These are phyloP conservation scores for Ptyas mucosa DNA, from an alignment of 2,113 vertebrate species.

Conservation along the genomic window DNA sequence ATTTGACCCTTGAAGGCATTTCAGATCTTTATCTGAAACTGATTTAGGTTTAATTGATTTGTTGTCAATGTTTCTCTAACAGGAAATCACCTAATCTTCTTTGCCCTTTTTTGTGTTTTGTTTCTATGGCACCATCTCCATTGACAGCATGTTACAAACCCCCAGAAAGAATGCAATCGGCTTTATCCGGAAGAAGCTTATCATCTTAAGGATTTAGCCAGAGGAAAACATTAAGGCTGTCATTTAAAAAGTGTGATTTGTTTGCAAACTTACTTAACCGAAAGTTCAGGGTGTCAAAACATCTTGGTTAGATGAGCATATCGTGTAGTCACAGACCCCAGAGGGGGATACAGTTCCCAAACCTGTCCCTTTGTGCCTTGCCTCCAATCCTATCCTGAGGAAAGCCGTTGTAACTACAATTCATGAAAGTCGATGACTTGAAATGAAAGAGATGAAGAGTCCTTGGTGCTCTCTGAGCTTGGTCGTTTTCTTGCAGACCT, in stretches of 20 bases:
- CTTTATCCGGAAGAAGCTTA: background rate
- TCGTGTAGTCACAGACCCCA: background rate
- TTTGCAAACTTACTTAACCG: background rate
- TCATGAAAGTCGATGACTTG: background rate
- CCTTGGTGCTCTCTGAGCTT: background rate
- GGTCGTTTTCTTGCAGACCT: background rate
- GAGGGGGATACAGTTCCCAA: background rate
- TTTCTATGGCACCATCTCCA: background rate
- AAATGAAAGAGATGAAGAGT: background rate
- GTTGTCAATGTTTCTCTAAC: background rate
- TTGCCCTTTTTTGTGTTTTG: background rate
- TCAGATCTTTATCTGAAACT: background rate
- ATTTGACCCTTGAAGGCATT: background rate
- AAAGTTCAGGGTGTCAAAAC: background rate
- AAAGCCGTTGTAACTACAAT: background rate
- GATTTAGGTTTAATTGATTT: background rate
- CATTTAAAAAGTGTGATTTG: background rate
- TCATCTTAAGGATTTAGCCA: background rate
- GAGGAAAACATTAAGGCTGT: background rate
- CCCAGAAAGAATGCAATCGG: background rate
- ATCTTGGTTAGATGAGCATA: background rate
- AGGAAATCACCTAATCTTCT: background rate
- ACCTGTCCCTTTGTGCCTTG: background rate
- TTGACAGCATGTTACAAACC: background rate
- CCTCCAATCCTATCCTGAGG: background rate